Percentiles rank a stretch among this genome's conserved stretches.
These are phyloP conservation scores for Channa striata DNA, from an alignment of 2,797 vertebrate genomes.

Conservation along the genomic window DNA sequence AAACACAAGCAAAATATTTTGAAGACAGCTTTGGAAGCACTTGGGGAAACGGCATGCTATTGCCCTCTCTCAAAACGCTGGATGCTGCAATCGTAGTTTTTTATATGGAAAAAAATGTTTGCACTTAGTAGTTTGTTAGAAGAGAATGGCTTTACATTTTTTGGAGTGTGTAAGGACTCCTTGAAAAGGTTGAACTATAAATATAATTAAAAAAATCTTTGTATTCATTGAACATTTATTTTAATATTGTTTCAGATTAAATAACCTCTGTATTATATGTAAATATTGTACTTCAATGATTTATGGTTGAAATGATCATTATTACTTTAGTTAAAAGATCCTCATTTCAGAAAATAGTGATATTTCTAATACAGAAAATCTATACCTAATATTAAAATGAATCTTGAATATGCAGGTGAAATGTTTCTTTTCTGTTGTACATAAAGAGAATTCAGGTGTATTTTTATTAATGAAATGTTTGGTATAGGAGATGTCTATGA, in stretches of 20 bases:
- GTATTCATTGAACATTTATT: slow-evolving; percentile 93
- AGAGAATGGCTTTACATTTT: slow-evolving; percentile 88
- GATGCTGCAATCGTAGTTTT: slow-evolving; percentile 91
- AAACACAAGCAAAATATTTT: slow-evolving; percentile 74
- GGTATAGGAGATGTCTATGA: slow-evolving; percentile 81
- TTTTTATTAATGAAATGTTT: slow-evolving; percentile 83
- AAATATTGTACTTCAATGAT: slow-evolving; percentile 89
- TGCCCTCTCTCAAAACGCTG: slow-evolving; percentile 87
- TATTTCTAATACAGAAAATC: slow-evolving; percentile 93
- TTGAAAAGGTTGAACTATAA: slow-evolving; percentile 83
- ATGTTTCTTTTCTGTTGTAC: slow-evolving; percentile 86
- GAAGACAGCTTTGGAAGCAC: slow-evolving; percentile 83
- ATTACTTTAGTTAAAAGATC: slow-evolving; percentile 84
- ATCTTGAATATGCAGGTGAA: slow-evolving; percentile 89
- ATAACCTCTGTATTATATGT: slow-evolving; percentile 89
- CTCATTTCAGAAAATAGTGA: slow-evolving; percentile 88
- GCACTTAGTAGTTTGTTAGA: slow-evolving; percentile 94
- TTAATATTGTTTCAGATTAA: slow-evolving; percentile 91
- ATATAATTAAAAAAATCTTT: slow-evolving; percentile 82
- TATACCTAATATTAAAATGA: slow-evolving; percentile 88
- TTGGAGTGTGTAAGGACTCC: slow-evolving; percentile 83
- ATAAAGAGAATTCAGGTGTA: slow-evolving; percentile 86
- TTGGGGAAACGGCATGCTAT: slow-evolving; percentile 82
- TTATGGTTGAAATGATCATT: slow-evolving; percentile 84
- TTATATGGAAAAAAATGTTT: slow-evolving; percentile 87